Conservation (phyloP, 2,797 vertebrate species). For the Potorous gilbertii region DNA sequence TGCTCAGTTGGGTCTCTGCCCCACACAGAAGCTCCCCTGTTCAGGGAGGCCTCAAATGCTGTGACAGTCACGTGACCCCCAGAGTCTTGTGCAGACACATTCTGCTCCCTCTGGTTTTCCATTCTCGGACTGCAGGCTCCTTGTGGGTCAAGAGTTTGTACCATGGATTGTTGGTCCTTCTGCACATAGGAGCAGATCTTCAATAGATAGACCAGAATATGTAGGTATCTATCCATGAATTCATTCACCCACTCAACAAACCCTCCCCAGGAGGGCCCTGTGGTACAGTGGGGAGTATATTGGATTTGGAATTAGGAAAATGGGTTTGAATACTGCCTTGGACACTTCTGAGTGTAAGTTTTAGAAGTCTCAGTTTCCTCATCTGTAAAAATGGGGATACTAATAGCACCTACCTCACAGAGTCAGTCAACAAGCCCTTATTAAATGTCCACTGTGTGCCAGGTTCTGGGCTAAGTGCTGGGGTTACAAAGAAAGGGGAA, state of each 20-base stretch:
- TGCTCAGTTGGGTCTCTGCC: background rate
- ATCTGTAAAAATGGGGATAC: slow-evolving; percentile 10
- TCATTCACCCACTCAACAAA: too few species aligned
- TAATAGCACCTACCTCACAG: background rate
- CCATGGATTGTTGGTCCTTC: background rate
- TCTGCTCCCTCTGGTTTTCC: too few species aligned
- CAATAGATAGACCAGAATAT: background rate
- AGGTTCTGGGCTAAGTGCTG: background rate
- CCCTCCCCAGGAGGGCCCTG: too few species aligned
- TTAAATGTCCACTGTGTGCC: background rate
- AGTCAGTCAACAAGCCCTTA: background rate
- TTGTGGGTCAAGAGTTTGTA: background rate
- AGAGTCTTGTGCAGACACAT: background rate
- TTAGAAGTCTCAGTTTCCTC: slow-evolving; percentile 48
- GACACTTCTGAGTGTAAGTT: background rate
- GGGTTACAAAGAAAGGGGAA: background rate
- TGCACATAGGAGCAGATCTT: background rate
- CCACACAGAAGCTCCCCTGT: background rate
- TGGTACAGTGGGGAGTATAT: too few species aligned
- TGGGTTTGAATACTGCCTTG: background rate
- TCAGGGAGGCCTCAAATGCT: background rate
- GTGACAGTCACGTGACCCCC: too few species aligned
- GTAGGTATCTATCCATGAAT: background rate
- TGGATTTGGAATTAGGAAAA: background rate
- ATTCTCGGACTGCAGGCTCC: background rate